Conservation (phyloP, 1,140 invertebrate species). For the Vanessa tameamea region DNA sequence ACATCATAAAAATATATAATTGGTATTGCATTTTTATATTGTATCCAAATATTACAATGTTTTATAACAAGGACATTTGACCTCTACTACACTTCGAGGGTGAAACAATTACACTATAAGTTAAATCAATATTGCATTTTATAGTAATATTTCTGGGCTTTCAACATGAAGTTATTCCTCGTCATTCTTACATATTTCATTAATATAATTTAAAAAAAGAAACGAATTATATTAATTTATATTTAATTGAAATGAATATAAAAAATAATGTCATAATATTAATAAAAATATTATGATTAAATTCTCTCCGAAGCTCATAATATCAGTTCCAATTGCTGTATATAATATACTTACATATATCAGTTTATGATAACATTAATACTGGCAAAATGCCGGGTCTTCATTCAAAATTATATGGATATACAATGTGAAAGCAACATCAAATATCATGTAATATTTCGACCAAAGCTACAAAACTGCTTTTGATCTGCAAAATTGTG, state of each 20-base stretch:
- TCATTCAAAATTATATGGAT: neutral
- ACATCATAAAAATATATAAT: neutral
- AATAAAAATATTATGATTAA: too few species aligned
- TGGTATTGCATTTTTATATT: neutral
- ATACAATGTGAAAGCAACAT: neutral
- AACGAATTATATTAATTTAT: too few species aligned
- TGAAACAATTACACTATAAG: neutral
- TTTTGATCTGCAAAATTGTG: neutral
- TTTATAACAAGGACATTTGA: neutral
- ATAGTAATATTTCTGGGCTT: neutral
- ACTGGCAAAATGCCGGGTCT: constrained; percentile 19
- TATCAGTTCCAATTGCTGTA: too few species aligned
- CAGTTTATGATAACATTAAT: neutral
- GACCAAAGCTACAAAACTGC: neutral
- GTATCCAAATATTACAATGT: neutral
- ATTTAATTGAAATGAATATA: too few species aligned
- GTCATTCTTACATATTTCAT: too few species aligned
- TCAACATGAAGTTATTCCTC: too few species aligned
- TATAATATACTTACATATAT: neutral
- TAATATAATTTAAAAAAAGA: too few species aligned
- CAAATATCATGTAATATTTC: neutral
- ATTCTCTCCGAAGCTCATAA: too few species aligned
- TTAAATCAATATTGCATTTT: neutral
- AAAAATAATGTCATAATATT: too few species aligned
- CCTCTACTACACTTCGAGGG: neutral